A percentile compares a stretch with the other conserved stretches of the same genome.
These are phyloP conservation scores for Anhinga rufa DNA, from an alignment of 2,113 vertebrate genomes.

Conservation along the genomic window DNA sequence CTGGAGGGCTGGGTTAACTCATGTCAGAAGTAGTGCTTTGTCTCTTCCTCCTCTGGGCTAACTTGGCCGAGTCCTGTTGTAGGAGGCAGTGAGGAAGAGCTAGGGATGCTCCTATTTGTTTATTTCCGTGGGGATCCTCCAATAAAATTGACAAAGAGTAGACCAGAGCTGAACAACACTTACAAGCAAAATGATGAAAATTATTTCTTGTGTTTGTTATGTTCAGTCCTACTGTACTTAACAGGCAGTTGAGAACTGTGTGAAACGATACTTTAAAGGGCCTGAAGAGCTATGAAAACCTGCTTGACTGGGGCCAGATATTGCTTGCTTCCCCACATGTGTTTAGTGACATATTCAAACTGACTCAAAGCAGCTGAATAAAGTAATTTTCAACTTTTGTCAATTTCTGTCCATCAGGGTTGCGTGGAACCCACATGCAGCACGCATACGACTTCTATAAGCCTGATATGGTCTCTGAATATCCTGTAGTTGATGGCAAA, in stretches of 20 bases:
- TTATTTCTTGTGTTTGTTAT: background rate
- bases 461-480: constrained; percentile 95
- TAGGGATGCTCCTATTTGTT: background rate
- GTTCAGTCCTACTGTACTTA: background rate
- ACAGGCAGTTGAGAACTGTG: background rate
- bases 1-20: background rate
- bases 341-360: background rate
- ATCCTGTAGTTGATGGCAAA: constrained; percentile 94
- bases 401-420: constrained; percentile 68
- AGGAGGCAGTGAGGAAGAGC: background rate
- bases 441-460: constrained; percentile 98
- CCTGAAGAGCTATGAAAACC: background rate
- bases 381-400: background rate
- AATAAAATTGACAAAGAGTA: background rate
- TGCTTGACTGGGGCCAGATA: background rate
- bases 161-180: background rate
- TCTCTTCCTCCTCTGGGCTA: background rate
- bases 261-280: background rate
- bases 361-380: background rate
- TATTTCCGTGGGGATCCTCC: background rate
- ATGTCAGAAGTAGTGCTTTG: background rate
- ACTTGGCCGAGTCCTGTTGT: background rate
- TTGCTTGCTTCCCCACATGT: rapidly evolving
- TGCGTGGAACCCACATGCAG: constrained; percentile 96
- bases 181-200: background rate